Evolutionary conservation across 2,888 invertebrate species (phyloP).

Genomic region (Habroteleia sp.): DNA sequence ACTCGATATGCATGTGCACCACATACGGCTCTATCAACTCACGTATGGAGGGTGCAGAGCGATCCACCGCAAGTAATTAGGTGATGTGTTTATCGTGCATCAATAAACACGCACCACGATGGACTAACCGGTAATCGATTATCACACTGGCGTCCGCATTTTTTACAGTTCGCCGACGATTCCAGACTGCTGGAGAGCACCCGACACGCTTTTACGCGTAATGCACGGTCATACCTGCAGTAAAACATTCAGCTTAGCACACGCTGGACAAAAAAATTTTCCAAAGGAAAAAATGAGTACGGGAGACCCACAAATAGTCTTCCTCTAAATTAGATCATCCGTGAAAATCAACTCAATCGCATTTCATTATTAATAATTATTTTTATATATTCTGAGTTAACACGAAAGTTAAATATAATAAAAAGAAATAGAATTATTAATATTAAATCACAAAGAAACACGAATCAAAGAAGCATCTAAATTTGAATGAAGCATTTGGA

Average conservation of each 20-base stretch:
- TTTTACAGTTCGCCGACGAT: slow-evolving; percentile 71
- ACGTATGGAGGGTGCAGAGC: slow-evolving; percentile 69
- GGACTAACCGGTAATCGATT: slow-evolving; percentile 75
- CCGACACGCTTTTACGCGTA: slow-evolving; percentile 42
- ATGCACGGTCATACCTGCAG: slow-evolving; percentile 15
- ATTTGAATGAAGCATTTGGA: too few relatives aligned
- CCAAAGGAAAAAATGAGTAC: background rate
- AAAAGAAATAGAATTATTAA: too few relatives aligned
- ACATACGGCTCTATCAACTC: slow-evolving; percentile 65
- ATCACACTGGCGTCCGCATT: slow-evolving; percentile 71
- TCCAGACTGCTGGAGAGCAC: slow-evolving; percentile 46
- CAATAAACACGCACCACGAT: slow-evolving; percentile 72
- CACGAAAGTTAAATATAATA: too few relatives aligned
- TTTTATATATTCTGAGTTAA: too few relatives aligned
- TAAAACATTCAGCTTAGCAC: slow-evolving; percentile 26
- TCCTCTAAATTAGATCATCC: too few relatives aligned
- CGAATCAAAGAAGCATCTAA: too few relatives aligned
- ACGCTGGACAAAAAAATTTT: slow-evolving; percentile 2
- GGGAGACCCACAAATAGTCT: too few relatives aligned
- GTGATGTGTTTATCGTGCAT: slow-evolving; percentile 78
- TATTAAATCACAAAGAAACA: too few relatives aligned
- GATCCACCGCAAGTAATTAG: slow-evolving; percentile 78
- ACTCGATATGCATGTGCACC: slow-evolving; percentile 59
- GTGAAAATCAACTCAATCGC: too few relatives aligned
- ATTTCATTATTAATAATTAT: too few relatives aligned